Conservation (phyloP, 2,113 vertebrate species). For the Triplophysa tibetana region DNA sequence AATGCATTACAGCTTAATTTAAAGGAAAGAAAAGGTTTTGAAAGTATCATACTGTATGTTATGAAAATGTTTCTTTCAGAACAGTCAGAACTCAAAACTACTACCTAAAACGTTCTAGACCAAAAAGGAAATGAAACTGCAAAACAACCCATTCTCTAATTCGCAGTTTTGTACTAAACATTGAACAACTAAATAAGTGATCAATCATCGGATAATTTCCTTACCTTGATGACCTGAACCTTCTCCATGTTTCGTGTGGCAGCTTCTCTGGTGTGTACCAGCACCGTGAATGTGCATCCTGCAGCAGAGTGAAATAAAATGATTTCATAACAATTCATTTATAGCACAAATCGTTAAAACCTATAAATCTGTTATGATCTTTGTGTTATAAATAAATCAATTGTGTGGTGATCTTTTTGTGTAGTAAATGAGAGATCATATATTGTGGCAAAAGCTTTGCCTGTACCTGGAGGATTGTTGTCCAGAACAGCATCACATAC, state of each 20-base stretch:
- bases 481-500: slow-evolving; percentile 96
- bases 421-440: not conserved
- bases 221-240: slow-evolving; percentile 97
- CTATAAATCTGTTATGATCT: not conserved
- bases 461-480: slow-evolving; percentile 92
- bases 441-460: not conserved
- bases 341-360: not conserved
- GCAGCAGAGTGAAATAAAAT: slow-evolving; percentile 42
- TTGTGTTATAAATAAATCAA: not conserved
- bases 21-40: no score
- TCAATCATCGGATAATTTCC: no score
- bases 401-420: not conserved
- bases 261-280: slow-evolving; percentile 96
- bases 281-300: slow-evolving; percentile 94
- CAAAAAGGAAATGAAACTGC: no score
- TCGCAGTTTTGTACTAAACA: no score
- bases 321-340: not conserved
- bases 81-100: no score
- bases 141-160: no score
- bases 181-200: no score
- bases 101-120: no score
- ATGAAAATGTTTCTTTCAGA: no score
- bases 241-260: slow-evolving; percentile 98
- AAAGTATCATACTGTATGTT: no score
- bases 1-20: no score